phyloP scores from a whole-genome alignment of 2,797 vertebrate species.

The Thalassophryne amazonica region DNA sequence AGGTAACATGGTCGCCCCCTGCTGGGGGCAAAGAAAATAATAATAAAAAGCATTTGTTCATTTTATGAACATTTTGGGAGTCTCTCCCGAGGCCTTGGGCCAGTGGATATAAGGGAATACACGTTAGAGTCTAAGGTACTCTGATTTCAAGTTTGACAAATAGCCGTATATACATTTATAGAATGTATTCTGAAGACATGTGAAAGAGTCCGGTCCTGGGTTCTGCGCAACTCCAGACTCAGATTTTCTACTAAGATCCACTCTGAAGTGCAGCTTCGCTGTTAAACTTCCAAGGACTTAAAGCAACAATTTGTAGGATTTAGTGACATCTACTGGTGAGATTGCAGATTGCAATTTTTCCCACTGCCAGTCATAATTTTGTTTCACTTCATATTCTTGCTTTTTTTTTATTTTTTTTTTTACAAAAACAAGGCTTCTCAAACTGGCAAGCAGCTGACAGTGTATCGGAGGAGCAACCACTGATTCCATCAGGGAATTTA shows the following conservation, averaged over 20 bases:
- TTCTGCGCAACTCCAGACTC: constrained; percentile 37
- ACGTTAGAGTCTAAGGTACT: constrained; percentile 42
- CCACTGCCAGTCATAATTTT: too few relatives aligned
- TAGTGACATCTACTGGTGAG: too few relatives aligned
- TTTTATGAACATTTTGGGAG: constrained; percentile 56
- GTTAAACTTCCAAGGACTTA: constrained; percentile 52
- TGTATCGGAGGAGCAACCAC: too few relatives aligned
- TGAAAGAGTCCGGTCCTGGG: constrained; percentile 39
- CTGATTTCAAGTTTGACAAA: constrained; percentile 52
- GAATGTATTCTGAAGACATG: constrained; percentile 16
- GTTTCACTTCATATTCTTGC: too few relatives aligned
- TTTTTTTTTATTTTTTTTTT: too few relatives aligned
- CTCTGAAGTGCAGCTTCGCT: constrained; percentile 65
- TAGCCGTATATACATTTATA: constrained; percentile 50
- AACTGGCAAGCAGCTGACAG: too few relatives aligned
- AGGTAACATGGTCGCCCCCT: constrained; percentile 62
- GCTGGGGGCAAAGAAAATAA: constrained; percentile 21
- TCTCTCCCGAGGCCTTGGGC: constrained; percentile 49
- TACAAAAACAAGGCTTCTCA: too few relatives aligned
- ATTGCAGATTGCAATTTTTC: too few relatives aligned
- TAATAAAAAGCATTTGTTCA: constrained; percentile 62
- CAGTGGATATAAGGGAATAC: constrained; percentile 32
- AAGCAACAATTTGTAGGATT: too few relatives aligned
- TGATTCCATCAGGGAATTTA: too few relatives aligned
- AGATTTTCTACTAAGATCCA: constrained; percentile 49